Evolutionary conservation across 2,113 vertebrate genomes (phyloP).

Genomic region (Pungitius pungitius): DNA sequence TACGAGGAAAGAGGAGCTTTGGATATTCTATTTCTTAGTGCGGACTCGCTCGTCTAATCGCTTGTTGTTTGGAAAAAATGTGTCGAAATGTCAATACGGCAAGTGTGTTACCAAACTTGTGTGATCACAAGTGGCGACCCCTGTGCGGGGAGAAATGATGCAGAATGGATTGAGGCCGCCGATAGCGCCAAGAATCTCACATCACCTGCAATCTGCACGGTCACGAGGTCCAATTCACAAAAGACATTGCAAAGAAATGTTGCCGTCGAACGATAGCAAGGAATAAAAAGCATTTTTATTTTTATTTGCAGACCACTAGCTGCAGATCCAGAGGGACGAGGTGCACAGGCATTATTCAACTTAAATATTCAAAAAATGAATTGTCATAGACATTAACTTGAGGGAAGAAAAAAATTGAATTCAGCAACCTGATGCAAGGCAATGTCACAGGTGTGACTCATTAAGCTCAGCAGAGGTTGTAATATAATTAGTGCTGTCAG

Average conservation of each 20-base stretch:
- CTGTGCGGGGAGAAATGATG: neutral
- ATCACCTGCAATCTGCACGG: neutral
- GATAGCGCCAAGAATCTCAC: neutral
- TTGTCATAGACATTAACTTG: neutral
- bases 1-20: slow-evolving; percentile 7
- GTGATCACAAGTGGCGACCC: neutral
- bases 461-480: neutral
- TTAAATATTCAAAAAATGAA: neutral
- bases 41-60: slow-evolving; percentile 5
- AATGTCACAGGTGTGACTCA: neutral
- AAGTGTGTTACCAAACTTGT: neutral
- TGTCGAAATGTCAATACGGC: neutral
- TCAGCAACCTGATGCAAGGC: neutral
- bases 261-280: neutral
- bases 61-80: neutral
- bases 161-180: neutral
- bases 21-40: slow-evolving; percentile 11
- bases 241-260: neutral
- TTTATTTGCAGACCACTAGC: neutral
- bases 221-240: neutral
- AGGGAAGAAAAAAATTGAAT: neutral
- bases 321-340: neutral
- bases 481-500: too few relatives aligned
- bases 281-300: neutral
- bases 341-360: neutral